These are phyloP conservation scores for Forbesichthys papilliferus DNA, from an alignment of 2,113 vertebrate genomes.

Conservation along the genomic window DNA sequence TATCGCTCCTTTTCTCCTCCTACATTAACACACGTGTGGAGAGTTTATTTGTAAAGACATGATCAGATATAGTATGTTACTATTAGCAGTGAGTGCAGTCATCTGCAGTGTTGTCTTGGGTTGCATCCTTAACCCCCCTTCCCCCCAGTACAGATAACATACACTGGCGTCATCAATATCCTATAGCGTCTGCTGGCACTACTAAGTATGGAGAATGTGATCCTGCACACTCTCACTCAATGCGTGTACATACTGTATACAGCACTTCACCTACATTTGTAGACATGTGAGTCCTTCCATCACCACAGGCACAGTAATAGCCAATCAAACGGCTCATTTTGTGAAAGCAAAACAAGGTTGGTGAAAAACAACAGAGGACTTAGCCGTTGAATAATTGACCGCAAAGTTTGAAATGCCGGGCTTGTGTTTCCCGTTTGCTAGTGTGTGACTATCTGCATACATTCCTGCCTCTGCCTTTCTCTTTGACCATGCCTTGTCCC, in stretches of 20 bases:
- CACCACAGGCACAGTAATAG: slow-evolving; percentile 12
- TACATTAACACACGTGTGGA: no score
- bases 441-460: neutral
- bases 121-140: no score
- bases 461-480: neutral
- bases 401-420: slow-evolving; percentile 19
- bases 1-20: no score
- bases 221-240: neutral
- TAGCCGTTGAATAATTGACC: slow-evolving; percentile 24
- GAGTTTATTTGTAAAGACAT: no score
- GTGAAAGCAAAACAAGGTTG: slow-evolving; percentile 37
- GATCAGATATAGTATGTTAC: no score
- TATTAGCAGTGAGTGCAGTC: no score
- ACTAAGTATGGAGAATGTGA: slow-evolving; percentile 1
- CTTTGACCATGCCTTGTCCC: neutral
- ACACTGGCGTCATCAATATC: neutral
- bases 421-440: neutral
- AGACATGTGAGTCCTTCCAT: neutral
- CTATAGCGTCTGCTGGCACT: neutral
- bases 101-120: no score
- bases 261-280: neutral
- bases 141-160: neutral
- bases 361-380: slow-evolving; percentile 26
- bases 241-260: neutral
- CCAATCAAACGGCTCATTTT: slow-evolving; percentile 40